Evolutionary conservation across 2,797 vertebrate species (phyloP).

Genomic region (Sebastes itinus): DNA sequence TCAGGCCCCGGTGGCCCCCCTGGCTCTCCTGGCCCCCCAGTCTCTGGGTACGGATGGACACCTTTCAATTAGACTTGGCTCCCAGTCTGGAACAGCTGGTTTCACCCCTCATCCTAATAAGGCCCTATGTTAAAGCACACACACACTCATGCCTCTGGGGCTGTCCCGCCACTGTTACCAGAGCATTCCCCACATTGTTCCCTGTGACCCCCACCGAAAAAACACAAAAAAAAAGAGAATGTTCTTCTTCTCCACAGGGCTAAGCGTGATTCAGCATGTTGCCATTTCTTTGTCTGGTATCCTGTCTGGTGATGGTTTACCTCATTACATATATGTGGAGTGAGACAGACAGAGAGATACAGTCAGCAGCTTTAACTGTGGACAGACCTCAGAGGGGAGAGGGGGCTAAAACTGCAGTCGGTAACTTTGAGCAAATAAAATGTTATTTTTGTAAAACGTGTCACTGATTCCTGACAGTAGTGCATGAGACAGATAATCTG

Average conservation of each 20-base stretch:
- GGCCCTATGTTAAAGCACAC: constrained; percentile 60
- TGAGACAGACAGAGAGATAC: background rate
- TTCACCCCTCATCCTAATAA: constrained; percentile 74
- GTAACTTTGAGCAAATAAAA: no score
- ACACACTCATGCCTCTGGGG: constrained; percentile 68
- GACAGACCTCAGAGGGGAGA: background rate
- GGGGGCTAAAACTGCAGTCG: background rate
- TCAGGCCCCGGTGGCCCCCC: background rate
- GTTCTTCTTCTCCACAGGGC: constrained; percentile 2
- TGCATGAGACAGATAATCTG: no score
- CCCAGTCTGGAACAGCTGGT: constrained; percentile 81
- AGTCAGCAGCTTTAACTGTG: constrained; percentile 6
- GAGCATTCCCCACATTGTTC: constrained; percentile 76
- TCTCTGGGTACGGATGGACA: constrained; percentile 57
- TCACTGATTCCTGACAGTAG: no score
- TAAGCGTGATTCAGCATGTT: constrained; percentile 50
- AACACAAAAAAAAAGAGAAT: background rate
- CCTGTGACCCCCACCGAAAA: background rate
- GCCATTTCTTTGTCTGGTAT: constrained; percentile 36
- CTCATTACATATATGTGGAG: background rate
- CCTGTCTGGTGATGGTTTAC: constrained; percentile 18
- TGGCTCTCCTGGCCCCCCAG: constrained; percentile 15
- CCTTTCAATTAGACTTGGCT: constrained; percentile 81
- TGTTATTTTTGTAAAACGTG: no score
- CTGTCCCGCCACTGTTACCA: constrained; percentile 70